Conservation (phyloP, 1,140 invertebrate genomes). For the Lepidurus apus region DNA sequence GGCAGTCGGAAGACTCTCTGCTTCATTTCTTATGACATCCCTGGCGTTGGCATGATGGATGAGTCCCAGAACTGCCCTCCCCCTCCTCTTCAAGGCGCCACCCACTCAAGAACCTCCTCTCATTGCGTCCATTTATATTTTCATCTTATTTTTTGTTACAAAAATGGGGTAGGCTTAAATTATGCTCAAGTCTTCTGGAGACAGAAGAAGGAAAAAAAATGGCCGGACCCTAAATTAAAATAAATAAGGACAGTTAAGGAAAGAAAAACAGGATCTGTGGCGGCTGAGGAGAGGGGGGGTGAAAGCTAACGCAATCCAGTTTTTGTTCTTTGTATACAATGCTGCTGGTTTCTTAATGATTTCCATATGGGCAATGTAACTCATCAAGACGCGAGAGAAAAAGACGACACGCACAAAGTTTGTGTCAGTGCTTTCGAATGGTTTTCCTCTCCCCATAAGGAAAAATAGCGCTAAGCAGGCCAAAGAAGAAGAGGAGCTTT, state of each 20-base stretch:
- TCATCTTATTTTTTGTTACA: neutral
- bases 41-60: constrained; percentile 17
- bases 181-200: neutral
- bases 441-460: neutral
- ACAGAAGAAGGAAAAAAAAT: neutral
- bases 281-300: neutral
- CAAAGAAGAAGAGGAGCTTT: neutral
- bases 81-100: neutral
- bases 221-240: neutral
- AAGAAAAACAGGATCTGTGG: constrained; percentile 11
- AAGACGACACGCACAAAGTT: neutral
- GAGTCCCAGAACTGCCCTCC: neutral
- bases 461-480: neutral
- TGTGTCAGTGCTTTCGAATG: neutral
- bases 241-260: neutral
- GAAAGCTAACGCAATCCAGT: neutral
- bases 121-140: constrained; percentile 1
- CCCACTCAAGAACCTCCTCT: neutral
- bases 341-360: neutral
- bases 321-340: constrained; percentile 22
- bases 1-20: constrained; percentile 3
- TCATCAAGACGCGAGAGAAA: neutral
- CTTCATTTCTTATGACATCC: constrained; percentile 22
- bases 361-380: constrained; percentile 21
- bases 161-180: neutral